Evolutionary conservation across 1,140 invertebrate species (phyloP), one percentile per base, ranked within the genome.

Genomic region (Pantala flavescens): DNA sequence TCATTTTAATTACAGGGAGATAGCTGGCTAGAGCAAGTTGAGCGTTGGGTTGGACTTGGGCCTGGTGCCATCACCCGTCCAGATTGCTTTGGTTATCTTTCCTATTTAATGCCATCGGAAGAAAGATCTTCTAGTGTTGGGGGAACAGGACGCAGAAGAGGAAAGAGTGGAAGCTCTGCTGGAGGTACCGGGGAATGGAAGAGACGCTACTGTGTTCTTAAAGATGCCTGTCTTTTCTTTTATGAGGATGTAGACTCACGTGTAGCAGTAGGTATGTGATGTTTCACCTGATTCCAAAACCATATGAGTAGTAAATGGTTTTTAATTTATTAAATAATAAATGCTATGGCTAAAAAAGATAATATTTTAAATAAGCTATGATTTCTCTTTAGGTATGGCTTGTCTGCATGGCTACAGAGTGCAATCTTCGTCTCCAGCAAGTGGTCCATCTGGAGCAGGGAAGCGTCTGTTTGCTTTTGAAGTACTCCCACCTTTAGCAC

Each of bases 391-490:
- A 90, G 93, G 95, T 72, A 93, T 96, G 82, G 91, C 92, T 70
- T 95, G 94, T 83, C 86, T 98, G n/a, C 96, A 98, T 82, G 96
- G 96, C 71, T 98, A 96, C 83, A 88, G 91, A 80, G 93, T 97
- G 74, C 93, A 95, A 83, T 90, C 89, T 74, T 90, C 90, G 77
- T 88, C 88, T 2, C 84, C 86, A 21, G 89, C 89, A 23, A 55
- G 49, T 12, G 76, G 76, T 23, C 49, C 49, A 7, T 12, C 49
- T 19, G 49, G 49, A 19, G 78, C 81, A 7, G 90, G 90, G 71
- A 91, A 93, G 79, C 95, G 94, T 81, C 85, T 84, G 76, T 93
- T 93, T 82, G 92, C 93, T 23, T 98, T 98, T 83, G 94, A 96
- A 83, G 87, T 97, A 36, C 87, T 94, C 79, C 94, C 97, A 49